phyloP scores from a whole-genome alignment of 1,140 invertebrate species.

The Ganaspis sp. region DNA sequence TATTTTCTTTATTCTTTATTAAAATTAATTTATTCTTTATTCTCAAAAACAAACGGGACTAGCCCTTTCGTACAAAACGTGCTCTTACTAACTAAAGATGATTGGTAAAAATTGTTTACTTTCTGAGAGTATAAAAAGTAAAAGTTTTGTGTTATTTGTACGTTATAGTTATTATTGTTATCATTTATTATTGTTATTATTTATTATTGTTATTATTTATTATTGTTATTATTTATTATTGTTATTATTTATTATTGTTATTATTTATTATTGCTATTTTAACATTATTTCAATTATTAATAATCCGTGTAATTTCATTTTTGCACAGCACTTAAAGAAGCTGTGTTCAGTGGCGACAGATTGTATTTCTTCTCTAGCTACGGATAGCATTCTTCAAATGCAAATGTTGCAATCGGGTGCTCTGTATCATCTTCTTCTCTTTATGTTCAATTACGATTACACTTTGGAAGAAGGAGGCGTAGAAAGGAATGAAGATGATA shows the following conservation, averaged over 20 bases:
- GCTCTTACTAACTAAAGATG: too few relatives aligned
- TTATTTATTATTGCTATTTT: background rate
- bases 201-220: too few relatives aligned
- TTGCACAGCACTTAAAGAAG: constrained; percentile 84
- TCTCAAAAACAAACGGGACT: too few relatives aligned
- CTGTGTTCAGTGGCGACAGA: constrained; percentile 89
- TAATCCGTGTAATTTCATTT: background rate
- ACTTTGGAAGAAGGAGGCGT: constrained; percentile 98
- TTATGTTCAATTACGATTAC: constrained; percentile 97
- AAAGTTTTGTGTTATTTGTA: too few relatives aligned
- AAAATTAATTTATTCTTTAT: too few relatives aligned
- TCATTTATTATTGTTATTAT: too few relatives aligned
- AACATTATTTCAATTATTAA: background rate
- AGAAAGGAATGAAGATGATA: constrained; percentile 88
- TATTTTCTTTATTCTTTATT: too few relatives aligned
- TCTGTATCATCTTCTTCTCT: constrained; percentile 93
- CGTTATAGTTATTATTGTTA: too few relatives aligned
- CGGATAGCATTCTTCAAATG: constrained; percentile 89
- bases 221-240: constrained; percentile 17
- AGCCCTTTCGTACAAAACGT: too few relatives aligned
- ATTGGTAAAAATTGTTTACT: too few relatives aligned
- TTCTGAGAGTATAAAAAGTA: too few relatives aligned
- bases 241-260: background rate
- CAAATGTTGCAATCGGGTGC: constrained; percentile 94
- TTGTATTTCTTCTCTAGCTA: constrained; percentile 88